Evolutionary conservation across 2,888 invertebrate species (phyloP), one percentile per base, ranked within the genome.

Genomic region (Adelphocoris suturalis): DNA sequence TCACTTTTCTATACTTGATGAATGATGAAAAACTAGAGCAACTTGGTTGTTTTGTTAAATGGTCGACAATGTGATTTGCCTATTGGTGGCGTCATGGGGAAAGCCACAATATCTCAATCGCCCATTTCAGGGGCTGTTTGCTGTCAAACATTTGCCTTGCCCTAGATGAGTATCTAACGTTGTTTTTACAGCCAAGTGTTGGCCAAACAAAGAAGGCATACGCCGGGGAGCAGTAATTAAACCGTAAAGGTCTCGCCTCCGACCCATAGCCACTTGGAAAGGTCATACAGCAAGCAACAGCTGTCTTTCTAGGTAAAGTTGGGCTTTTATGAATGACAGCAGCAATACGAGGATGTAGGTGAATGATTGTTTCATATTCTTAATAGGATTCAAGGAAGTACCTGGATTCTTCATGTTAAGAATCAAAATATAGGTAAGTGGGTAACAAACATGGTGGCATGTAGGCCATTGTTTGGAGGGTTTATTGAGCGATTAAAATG

Each of bases 251-350:
- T 48, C 82, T 82, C 52, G 52, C 27, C 82, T 19, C 48, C 52
- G 23, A 82, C 82, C 82, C 68, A 7, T 52, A 68, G 23, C 27
- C 23, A 23, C 23, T 12, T 16, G 48, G 19, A 82, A 82, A 82
- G 82, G 82, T 82, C 82, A 82, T 55, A 27, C 52, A 55, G 27
- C 52, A 52, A 82, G 82, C 82, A 82, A 82, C 82, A 82, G 82
- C 82, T 82, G 82, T 16, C 82, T 48, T 7, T 23, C 52, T 4
- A 19, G 52, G 52, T 52, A 48, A 82, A 82, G 52, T 82, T 23
- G 13, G 47, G 52, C 12, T 48, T 82, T 55, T 27, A 82, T 82
- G 52, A 82, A 82, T 82, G 82, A 82, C 82, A 52, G 52, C 52
- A 23, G 11, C 12, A 1, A n/a, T n/a, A 57, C 57, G 14, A 14